A percentile compares a stretch with the other conserved stretches of the same genome.
These are phyloP conservation scores for Epinephelus lanceolatus DNA, from an alignment of 2,113 vertebrate genomes.

Conservation along the genomic window DNA sequence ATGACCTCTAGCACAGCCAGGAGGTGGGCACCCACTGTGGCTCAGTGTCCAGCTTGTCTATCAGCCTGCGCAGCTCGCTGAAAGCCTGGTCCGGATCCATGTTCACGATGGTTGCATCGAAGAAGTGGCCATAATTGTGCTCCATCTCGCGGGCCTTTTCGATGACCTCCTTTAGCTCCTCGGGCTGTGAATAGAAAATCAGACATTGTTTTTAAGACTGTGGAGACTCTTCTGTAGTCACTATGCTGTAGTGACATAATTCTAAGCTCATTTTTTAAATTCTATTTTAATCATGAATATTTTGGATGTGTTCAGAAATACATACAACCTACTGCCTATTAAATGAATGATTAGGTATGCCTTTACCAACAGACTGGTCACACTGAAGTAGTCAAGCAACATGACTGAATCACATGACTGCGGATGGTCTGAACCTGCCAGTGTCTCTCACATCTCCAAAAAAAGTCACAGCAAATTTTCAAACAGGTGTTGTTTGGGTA, in stretches of 20 bases:
- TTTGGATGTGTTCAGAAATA: background rate
- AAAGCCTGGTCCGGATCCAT: constrained; percentile 91
- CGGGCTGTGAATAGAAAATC: constrained; percentile 84
- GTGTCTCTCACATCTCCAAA: too few relatives aligned
- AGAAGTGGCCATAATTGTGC: constrained; percentile 93
- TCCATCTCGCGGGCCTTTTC: constrained; percentile 98
- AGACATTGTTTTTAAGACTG: background rate
- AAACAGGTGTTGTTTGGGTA: too few relatives aligned
- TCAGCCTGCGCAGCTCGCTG: constrained; percentile 91
- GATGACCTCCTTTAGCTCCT: constrained; percentile 93
- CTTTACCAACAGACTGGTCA: too few relatives aligned
- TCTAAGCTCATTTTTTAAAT: background rate
- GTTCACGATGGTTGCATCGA: constrained; percentile 93
- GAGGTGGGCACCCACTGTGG: constrained; percentile 98
- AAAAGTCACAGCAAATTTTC: too few relatives aligned
- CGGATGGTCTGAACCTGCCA: too few relatives aligned
- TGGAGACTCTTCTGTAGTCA: background rate
- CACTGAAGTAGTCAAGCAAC: too few relatives aligned
- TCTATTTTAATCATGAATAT: background rate
- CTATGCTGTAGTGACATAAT: background rate
- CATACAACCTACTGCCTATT: too few relatives aligned
- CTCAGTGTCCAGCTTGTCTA: constrained; percentile 95
- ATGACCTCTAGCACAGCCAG: constrained; percentile 87
- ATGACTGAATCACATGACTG: too few relatives aligned
- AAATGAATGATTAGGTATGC: too few relatives aligned